Percentiles rank a stretch among this genome's conserved stretches.
Evolutionary conservation across 2,113 vertebrate species (phyloP).

Genomic region (Triplophysa rosa): DNA sequence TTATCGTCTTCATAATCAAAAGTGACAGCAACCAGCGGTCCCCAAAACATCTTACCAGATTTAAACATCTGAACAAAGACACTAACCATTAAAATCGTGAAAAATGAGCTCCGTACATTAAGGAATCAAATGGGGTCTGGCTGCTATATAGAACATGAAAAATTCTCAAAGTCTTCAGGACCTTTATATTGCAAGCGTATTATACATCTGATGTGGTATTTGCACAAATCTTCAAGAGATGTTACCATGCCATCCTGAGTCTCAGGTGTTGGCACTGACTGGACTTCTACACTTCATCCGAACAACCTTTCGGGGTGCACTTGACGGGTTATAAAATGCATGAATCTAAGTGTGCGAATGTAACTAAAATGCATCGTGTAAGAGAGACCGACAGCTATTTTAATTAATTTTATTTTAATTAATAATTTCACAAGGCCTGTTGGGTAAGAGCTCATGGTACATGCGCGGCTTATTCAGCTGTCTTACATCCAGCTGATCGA

Average conservation of each 20-base stretch:
- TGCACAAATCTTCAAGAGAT: background rate
- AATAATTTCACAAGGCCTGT: background rate
- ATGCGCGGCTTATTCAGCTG: background rate
- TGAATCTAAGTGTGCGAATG: background rate
- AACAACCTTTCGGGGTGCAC: too few species aligned
- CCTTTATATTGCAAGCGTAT: background rate
- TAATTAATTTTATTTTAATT: too few species aligned
- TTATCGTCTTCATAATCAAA: slow-evolving; percentile 1
- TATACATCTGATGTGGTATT: background rate
- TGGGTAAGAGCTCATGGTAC: background rate
- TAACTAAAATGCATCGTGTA: background rate
- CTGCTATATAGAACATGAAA: background rate
- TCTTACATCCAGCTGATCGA: background rate
- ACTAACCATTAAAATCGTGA: too few species aligned
- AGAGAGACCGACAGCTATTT: background rate
- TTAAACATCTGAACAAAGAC: background rate
- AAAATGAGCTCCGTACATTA: background rate
- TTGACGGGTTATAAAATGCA: background rate
- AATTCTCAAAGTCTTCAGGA: background rate
- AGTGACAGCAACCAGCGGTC: background rate
- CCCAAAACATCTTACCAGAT: background rate
- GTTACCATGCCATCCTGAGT: background rate
- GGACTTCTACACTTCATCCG: too few species aligned
- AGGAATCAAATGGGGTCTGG: background rate
- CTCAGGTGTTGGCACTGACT: too few species aligned